phyloP scores from a whole-genome alignment of 2,797 vertebrate genomes.

The Enteromius paludinosus region DNA sequence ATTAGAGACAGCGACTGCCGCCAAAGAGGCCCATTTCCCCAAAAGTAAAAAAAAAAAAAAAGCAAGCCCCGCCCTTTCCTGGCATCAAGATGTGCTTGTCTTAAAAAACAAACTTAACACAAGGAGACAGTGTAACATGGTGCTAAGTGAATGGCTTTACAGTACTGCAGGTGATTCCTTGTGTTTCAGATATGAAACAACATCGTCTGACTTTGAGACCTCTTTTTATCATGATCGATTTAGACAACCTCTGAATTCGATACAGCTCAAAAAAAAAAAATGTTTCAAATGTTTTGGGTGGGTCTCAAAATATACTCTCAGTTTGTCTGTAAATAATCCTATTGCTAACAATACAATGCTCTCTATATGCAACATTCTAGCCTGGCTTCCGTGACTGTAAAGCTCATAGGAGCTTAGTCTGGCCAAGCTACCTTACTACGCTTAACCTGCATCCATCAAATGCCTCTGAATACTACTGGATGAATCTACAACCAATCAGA shows the following conservation, averaged over 20 bases:
- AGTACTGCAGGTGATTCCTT: neutral
- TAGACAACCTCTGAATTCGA: neutral
- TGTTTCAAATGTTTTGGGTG: too few species aligned
- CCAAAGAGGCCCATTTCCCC: slow-evolving; percentile 68
- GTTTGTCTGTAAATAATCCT: neutral
- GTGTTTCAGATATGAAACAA: neutral
- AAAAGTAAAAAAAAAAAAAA: slow-evolving; percentile 42
- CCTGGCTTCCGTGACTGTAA: too few species aligned
- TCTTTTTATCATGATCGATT: neutral
- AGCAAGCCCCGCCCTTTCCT: slow-evolving; percentile 31
- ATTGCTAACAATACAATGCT: neutral
- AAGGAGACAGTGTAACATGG: neutral
- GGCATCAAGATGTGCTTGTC: slow-evolving; percentile 13
- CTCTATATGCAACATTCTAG: neutral
- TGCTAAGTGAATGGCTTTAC: neutral
- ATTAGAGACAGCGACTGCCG: slow-evolving; percentile 68
- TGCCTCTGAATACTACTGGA: too few species aligned
- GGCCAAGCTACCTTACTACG: too few species aligned
- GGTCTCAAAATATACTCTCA: neutral
- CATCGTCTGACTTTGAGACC: neutral
- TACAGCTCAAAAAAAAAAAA: too few species aligned
- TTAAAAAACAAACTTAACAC: slow-evolving; percentile 17
- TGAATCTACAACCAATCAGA: too few species aligned
- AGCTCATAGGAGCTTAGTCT: too few species aligned
- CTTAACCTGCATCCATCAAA: too few species aligned